phyloP scores from a whole-genome alignment of 2,113 vertebrate genomes.

The Lepus americanus region DNA sequence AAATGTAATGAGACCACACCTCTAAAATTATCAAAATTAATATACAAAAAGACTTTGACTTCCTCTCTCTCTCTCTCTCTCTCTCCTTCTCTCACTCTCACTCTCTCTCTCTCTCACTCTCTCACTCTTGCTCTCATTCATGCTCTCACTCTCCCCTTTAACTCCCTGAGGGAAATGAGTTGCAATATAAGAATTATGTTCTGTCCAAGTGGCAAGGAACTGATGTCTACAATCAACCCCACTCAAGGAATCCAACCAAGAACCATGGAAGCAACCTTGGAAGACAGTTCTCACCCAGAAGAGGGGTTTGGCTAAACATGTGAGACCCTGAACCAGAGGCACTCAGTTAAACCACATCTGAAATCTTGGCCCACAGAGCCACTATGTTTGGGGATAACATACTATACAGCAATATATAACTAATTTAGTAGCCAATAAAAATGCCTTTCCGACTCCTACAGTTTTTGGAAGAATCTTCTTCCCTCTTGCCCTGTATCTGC shows the following conservation, averaged over 20 bases:
- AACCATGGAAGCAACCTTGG: neutral
- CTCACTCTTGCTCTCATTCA: neutral
- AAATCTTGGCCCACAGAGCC: neutral
- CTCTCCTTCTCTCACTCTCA: neutral
- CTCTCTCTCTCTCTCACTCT: neutral
- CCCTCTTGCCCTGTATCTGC: neutral
- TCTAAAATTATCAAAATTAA: neutral
- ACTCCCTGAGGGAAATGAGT: neutral
- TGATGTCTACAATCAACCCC: neutral
- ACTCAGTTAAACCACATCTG: neutral
- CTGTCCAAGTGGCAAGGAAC: neutral
- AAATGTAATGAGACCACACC: neutral
- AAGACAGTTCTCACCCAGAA: neutral
- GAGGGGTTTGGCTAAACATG: neutral
- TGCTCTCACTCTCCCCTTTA: neutral
- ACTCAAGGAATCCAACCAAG: neutral
- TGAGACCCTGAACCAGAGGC: neutral
- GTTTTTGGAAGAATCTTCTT: neutral
- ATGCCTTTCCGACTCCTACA: neutral
- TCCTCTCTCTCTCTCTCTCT: neutral
- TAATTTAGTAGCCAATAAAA: conserved; percentile 14
- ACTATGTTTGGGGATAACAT: neutral
- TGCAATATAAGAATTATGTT: neutral
- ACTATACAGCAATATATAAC: neutral
- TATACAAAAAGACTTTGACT: neutral